Evolutionary conservation across 2,797 vertebrate species (phyloP), one percentile per base, ranked within the genome.

Genomic region (Macroramphosus scolopax): DNA sequence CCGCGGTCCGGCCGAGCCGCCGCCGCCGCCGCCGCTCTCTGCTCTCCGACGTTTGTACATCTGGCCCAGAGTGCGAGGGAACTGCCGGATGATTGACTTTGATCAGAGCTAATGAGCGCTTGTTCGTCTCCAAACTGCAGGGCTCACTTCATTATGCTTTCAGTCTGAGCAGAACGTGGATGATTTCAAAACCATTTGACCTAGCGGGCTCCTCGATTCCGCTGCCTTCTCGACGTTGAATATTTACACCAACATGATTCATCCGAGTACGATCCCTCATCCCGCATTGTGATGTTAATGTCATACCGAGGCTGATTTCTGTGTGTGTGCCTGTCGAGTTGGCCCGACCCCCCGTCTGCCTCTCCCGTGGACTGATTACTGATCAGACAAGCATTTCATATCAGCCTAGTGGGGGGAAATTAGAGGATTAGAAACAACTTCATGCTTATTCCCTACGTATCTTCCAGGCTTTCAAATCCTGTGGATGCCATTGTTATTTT

Each of bases 361-460:
- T 79, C 83, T 77, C 65, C 78, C 52, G 81, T 67, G 69, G 73
- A 77, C 79, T 89, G 86, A 86, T 81, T 78, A 63, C 74, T 37
- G 51, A 86, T 82, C 81, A 78, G 65, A 77, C 9, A 43, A 82
- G 76, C 67, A 71, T 85, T 90, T 82, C 83, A 47, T 65, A 81
- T 90, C 69, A 80, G 80, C 77, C 83, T 64, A 75, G 74, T 43
- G 75, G 42, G 73, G 82, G 87, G 79, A 88, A 85, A 81, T 84
- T 75, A 73, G 81, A 87, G 83, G 85, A 91, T 91, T 89, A 89
- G 73, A 75, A 78, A 73, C 81, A 79, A 83, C 78, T 75, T 81
- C 70, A 77, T 74, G 84, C 78, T 80, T 79, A 72, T 70, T 78
- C 81, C 83, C 71, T 39, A 43, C 41, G 51, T 75, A 59, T 88